Base-by-base conservation (phyloP, 2,888 invertebrate species). In the Epsilonema sp. region DNA sequence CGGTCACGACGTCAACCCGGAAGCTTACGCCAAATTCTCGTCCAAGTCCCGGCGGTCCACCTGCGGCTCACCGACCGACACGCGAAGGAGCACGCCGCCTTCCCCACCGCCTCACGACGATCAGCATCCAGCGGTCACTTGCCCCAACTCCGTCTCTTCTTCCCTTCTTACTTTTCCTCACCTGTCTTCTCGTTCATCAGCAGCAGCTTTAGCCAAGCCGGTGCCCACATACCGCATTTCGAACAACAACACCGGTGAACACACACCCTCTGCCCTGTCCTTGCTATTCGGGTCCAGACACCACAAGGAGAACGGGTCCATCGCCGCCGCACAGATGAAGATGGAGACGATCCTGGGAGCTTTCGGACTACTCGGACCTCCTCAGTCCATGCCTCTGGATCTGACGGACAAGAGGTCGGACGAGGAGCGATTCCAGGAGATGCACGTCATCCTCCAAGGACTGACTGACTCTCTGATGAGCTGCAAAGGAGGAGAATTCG, bases 1-100 rank as follows among this genome's bases (percentile, higher is more conserved):
- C 8, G 52, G 53, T 38, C 55, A 55, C 49, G 49, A 39, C 1
- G 36, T 39, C 16, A 19, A 11, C 16, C 8, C n/a, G 16, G 39
- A 39, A 5, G n/a, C 39, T 5, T 39, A 11, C 39, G 39, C 39
- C 16, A 5, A n/a, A 11, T 39, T 39, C 22, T 39, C 39, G 39
- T 5, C 39, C 39, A 39, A 39, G 22, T 5, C n/a, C 16, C 39
- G 39, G 16, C 39, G 39, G 8, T n/a, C 39, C 5, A 20, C 16
- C 5, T 20, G 8, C 5, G 39, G 8, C 39, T 11, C 39, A 8
- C 39, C 39, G 5, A n/a, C n/a, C 20, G 20, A n/a, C 39, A 11
- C 39, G 8, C 16, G n/a, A 39, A 20, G 5, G 21, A 8, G 20
- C 39, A 39, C 39, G 39, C 39, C 39, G 20, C n/a, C 39, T 20